These are phyloP conservation scores for Pollenia labialis DNA, from an alignment of 2,888 invertebrate genomes.

Conservation along the genomic window DNA sequence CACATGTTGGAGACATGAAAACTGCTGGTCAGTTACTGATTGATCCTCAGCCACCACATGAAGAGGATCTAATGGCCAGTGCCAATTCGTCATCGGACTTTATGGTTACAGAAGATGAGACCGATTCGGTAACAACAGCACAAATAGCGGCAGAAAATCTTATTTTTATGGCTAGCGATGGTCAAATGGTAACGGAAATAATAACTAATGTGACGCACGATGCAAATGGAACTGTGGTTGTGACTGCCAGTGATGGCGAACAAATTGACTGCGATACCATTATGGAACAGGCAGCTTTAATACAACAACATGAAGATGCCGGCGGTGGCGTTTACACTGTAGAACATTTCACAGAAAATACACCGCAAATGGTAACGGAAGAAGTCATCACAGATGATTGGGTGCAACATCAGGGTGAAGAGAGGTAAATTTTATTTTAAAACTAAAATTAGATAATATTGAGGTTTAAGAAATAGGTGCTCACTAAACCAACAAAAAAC, in stretches of 20 bases:
- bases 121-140: conserved; percentile 82
- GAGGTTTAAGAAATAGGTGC: no score
- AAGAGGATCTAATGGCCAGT: conserved; percentile 77
- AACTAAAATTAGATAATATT: not conserved
- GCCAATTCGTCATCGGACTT: conserved; percentile 62
- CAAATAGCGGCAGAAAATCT: conserved; percentile 88
- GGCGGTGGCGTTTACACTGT: conserved; percentile 75
- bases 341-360: conserved; percentile 83
- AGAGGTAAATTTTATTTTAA: conserved; percentile 85
- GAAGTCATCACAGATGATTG: conserved; percentile 93
- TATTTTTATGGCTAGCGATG: conserved; percentile 87
- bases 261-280: conserved; percentile 72
- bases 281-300: conserved; percentile 68
- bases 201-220: conserved; percentile 76
- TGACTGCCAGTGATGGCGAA: conserved; percentile 77
- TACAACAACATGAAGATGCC: conserved; percentile 63
- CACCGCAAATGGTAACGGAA: conserved; percentile 89
- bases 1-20: conserved; percentile 75
- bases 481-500: no score
- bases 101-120: conserved; percentile 73
- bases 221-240: conserved; percentile 78
- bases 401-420: conserved; percentile 90
- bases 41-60: conserved; percentile 75
- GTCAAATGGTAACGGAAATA: conserved; percentile 81
- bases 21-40: conserved; percentile 72